A percentile compares a stretch with the other conserved stretches of the same genome.
Conservation (phyloP, 1,140 invertebrate species). For the Tetranychus cinnabarinus region DNA sequence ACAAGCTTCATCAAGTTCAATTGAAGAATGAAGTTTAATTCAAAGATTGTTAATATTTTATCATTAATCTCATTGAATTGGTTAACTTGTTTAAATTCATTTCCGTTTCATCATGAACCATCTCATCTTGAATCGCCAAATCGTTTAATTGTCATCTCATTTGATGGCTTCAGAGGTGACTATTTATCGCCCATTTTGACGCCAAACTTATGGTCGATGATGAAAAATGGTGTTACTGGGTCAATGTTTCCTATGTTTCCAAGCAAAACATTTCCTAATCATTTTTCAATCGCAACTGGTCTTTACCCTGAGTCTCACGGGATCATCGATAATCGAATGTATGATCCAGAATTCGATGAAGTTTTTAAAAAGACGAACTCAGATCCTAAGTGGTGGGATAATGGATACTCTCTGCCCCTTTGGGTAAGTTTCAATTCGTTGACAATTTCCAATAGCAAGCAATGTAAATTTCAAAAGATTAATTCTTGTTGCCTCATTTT, state of each 20-base stretch:
- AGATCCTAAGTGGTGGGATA: constrained; percentile 14
- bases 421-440: not conserved
- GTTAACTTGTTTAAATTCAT: too few relatives aligned
- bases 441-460: not conserved
- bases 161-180: constrained; percentile 17
- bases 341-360: constrained; percentile 12
- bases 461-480: not conserved
- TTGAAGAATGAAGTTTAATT: too few relatives aligned
- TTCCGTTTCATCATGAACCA: too few relatives aligned
- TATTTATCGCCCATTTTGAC: constrained; percentile 12
- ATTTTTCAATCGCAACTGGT: constrained; percentile 19
- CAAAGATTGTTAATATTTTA: too few relatives aligned
- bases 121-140: too few relatives aligned
- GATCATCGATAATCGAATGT: constrained; percentile 18
- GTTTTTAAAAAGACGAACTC: constrained; percentile 3
- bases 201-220: constrained; percentile 11
- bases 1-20: too few relatives aligned
- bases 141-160: constrained; percentile 11
- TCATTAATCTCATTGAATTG: too few relatives aligned
- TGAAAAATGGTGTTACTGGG: constrained; percentile 8
- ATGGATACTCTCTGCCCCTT: not conserved
- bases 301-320: constrained; percentile 28
- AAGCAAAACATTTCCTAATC: constrained; percentile 20
- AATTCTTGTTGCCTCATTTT: not conserved
- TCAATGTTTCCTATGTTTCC: constrained; percentile 11